Evolutionary conservation across 2,113 vertebrate species (phyloP).

Genomic region (Sorex fumeus): DNA sequence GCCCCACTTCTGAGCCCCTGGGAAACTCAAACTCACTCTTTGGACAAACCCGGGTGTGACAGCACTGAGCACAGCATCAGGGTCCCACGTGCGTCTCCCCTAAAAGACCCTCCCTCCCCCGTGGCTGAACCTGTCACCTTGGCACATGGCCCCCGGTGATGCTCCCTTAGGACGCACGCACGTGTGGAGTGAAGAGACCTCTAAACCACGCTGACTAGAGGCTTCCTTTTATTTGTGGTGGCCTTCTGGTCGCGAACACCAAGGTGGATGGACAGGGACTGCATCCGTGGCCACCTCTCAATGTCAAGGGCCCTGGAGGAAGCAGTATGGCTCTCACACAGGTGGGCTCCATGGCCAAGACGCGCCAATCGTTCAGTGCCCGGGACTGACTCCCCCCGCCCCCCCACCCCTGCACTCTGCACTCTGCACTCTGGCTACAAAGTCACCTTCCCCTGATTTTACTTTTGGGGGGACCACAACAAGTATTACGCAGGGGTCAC

Average conservation of each 20-base stretch:
- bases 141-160: too few relatives aligned
- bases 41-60: neutral
- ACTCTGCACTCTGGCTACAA: neutral
- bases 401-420: too few relatives aligned
- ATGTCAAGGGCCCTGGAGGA: neutral
- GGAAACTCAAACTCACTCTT: neutral
- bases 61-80: too few relatives aligned
- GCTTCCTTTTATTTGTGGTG: neutral
- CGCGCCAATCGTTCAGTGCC: neutral
- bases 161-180: too few relatives aligned
- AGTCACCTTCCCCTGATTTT: neutral
- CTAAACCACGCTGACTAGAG: neutral
- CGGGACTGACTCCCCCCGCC: neutral
- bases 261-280: neutral
- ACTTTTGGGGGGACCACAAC: too few relatives aligned
- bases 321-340: neutral
- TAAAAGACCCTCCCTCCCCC: neutral
- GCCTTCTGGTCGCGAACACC: neutral
- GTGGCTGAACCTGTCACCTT: too few relatives aligned
- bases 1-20: neutral
- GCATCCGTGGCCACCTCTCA: neutral
- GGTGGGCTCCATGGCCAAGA: neutral
- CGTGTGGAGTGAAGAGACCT: neutral
- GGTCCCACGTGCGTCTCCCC: neutral
- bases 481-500: too few relatives aligned